Percentiles rank a stretch among this genome's conserved stretches.
Conservation (phyloP, 2,113 vertebrate genomes). For the Megaceryle maxima region DNA sequence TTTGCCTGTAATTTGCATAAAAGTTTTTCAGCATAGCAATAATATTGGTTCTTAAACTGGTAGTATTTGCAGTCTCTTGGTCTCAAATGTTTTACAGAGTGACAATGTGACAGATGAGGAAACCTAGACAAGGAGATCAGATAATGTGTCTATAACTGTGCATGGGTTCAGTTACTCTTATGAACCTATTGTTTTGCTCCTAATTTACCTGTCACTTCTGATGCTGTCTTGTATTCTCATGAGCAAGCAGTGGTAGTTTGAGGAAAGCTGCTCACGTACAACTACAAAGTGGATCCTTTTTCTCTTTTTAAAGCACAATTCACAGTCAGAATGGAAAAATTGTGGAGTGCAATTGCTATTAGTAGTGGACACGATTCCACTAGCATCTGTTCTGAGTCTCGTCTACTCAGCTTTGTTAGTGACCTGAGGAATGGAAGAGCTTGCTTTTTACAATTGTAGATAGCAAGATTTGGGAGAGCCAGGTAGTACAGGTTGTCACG, state of each 20-base stretch:
- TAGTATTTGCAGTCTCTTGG: background rate
- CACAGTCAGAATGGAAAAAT: background rate
- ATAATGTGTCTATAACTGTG: background rate
- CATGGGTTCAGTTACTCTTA: background rate
- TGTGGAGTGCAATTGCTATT: background rate
- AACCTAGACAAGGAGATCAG: background rate
- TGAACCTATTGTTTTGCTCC: background rate
- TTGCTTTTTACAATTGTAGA: background rate
- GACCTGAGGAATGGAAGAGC: background rate
- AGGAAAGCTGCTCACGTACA: background rate
- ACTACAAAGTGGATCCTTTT: background rate
- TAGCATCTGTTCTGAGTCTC: background rate
- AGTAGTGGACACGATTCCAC: accelerated
- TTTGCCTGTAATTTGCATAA: background rate
- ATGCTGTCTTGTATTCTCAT: background rate
- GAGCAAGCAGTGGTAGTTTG: background rate
- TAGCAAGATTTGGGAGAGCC: background rate
- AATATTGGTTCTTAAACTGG: background rate
- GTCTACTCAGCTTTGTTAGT: background rate
- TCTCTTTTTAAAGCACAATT: background rate
- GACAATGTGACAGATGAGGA: background rate
- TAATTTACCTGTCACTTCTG: background rate
- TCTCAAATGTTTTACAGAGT: background rate
- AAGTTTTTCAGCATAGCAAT: background rate
- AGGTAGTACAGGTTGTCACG: background rate